phyloP scores from a whole-genome alignment of 2,797 vertebrate species.

The Huso huso region DNA sequence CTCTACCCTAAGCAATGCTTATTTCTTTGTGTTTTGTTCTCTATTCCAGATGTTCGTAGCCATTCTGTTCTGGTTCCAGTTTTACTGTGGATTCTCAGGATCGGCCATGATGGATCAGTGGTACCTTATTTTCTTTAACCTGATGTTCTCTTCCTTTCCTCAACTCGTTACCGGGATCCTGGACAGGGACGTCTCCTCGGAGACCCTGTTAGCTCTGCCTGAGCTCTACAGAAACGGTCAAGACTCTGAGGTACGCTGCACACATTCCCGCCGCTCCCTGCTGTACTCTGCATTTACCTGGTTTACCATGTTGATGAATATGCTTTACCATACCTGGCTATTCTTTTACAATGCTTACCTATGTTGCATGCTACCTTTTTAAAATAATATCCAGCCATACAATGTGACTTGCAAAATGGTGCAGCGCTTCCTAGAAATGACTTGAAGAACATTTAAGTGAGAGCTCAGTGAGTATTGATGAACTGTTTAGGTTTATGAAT shows the following conservation, averaged over 20 bases:
- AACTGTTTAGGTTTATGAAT: no score
- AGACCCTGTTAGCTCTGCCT: constrained; percentile 74
- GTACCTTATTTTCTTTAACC: constrained; percentile 98
- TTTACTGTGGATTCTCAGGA: constrained; percentile 95
- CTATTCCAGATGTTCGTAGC: constrained; percentile 78
- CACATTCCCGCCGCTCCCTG: no score
- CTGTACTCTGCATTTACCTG: no score
- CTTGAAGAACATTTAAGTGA: no score
- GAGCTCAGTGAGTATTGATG: no score
- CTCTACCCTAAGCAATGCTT: not conserved
- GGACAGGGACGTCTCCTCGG: constrained; percentile 78
- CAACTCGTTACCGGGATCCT: constrained; percentile 92
- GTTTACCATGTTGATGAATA: no score
- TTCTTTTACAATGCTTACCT: no score
- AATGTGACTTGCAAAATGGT: no score
- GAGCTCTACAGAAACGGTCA: constrained; percentile 88
- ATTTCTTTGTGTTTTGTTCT: constrained; percentile 10
- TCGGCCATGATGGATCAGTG: constrained; percentile 95
- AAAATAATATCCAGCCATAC: no score
- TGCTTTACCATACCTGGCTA: no score
- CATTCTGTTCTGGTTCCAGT: constrained; percentile 97
- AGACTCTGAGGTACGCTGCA: constrained; percentile 79
- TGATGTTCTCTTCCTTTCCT: constrained; percentile 94
- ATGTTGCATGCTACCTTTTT: no score
- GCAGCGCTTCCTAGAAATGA: no score